Conservation (phyloP, 2,113 vertebrate species). For the Camelus bactrianus region DNA sequence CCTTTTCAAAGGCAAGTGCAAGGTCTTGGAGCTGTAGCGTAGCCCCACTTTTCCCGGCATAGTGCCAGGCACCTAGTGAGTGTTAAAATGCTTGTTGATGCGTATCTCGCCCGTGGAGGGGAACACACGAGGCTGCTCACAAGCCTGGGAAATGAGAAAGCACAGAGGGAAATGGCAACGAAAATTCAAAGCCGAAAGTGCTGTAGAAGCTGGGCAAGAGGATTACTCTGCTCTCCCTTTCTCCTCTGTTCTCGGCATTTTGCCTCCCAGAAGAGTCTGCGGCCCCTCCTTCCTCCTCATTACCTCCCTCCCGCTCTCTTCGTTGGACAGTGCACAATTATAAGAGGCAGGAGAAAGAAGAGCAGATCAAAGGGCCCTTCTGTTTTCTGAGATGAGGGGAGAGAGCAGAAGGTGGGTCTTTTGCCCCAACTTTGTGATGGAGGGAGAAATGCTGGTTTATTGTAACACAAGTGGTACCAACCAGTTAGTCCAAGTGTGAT, state of each 20-base stretch:
- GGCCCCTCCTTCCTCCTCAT: background rate
- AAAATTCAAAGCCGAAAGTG: background rate
- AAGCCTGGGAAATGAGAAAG: background rate
- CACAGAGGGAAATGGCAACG: background rate
- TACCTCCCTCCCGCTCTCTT: background rate
- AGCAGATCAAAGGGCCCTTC: background rate
- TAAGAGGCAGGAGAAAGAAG: background rate
- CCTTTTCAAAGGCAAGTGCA: constrained; percentile 31
- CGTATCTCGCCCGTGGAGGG: background rate
- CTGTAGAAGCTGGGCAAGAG: background rate
- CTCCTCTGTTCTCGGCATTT: background rate
- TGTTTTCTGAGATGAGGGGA: background rate
- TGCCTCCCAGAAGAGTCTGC: background rate
- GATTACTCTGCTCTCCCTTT: background rate
- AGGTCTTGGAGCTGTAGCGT: background rate
- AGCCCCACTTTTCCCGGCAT: background rate
- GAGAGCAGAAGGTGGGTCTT: background rate
- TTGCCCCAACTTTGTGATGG: background rate
- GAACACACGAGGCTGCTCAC: background rate
- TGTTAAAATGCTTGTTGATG: background rate
- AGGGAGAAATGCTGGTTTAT: constrained; percentile 12
- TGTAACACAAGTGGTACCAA: background rate
- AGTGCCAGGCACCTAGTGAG: background rate
- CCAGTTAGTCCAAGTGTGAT: background rate
- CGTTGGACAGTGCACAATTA: background rate